Conservation (phyloP, 1,140 invertebrate species). For the Sweltsa coloradensis region DNA sequence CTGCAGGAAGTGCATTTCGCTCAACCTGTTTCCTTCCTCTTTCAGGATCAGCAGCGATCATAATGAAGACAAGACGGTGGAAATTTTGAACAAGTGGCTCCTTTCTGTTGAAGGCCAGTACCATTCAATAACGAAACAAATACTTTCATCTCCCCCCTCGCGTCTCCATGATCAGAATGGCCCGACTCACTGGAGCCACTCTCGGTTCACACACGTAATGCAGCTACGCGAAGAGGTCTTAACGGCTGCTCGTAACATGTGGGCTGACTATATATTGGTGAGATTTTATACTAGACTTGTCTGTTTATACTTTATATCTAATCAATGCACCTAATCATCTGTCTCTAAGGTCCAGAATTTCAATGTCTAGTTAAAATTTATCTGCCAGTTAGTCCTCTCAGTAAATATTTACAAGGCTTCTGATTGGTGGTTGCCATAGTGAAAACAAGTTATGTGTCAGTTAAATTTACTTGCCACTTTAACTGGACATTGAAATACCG, state of each 20-base stretch:
- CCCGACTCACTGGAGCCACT: constrained; percentile 58
- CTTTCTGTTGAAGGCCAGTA: constrained; percentile 46
- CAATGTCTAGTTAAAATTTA: too few relatives aligned
- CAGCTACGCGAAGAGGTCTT: constrained; percentile 67
- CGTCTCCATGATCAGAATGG: constrained; percentile 46
- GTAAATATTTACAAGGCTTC: too few relatives aligned
- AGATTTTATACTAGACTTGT: constrained; percentile 22
- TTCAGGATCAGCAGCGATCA: constrained; percentile 80
- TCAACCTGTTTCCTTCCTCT: constrained; percentile 16
- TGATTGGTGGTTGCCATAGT: too few relatives aligned
- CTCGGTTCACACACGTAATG: constrained; percentile 72
- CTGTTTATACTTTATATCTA: too few relatives aligned
- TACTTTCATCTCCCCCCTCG: constrained; percentile 37
- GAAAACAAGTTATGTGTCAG: too few relatives aligned
- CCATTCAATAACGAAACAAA: constrained; percentile 51
- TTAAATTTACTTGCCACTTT: too few relatives aligned
- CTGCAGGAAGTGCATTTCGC: too few relatives aligned
- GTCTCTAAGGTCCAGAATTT: too few relatives aligned
- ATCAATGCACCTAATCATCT: too few relatives aligned
- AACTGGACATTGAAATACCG: too few relatives aligned
- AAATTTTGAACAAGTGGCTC: constrained; percentile 66
- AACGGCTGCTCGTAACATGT: constrained; percentile 51
- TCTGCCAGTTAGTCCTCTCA: too few relatives aligned
- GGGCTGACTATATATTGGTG: constrained; percentile 80
- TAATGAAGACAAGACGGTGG: constrained; percentile 64